These are phyloP conservation scores for Thalassophryne amazonica DNA, from an alignment of 2,797 vertebrate species.

Conservation along the genomic window DNA sequence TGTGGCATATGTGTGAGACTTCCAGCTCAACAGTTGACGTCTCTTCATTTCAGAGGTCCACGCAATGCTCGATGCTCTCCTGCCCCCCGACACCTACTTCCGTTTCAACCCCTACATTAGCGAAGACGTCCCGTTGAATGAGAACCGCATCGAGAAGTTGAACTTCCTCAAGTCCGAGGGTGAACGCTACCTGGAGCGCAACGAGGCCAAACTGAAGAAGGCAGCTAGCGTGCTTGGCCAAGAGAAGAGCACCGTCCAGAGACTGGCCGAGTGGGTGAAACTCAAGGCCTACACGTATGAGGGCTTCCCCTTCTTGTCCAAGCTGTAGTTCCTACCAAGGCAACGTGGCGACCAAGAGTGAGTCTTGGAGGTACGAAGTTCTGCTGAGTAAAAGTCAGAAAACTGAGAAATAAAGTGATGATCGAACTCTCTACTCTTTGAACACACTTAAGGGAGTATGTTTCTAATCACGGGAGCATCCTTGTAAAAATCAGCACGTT, in stretches of 20 bases:
- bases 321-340: constrained; percentile 57
- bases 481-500: neutral
- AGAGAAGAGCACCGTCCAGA: constrained; percentile 87
- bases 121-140: constrained; percentile 92
- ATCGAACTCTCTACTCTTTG: no score
- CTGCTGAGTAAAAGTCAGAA: neutral
- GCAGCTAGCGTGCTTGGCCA: constrained; percentile 85
- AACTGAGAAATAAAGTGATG: neutral
- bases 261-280: constrained; percentile 88
- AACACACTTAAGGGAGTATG: no score
- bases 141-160: constrained; percentile 89
- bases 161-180: constrained; percentile 87
- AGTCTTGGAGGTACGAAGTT: constrained; percentile 11
- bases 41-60: constrained; percentile 99
- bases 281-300: constrained; percentile 93
- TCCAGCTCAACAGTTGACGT: neutral
- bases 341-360: neutral
- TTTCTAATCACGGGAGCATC: no score
- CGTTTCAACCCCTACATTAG: constrained; percentile 94
- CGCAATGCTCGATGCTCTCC: constrained; percentile 91
- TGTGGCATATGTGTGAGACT: neutral
- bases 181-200: constrained; percentile 87
- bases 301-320: constrained; percentile 82
- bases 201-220: constrained; percentile 89
- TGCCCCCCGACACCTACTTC: constrained; percentile 92